phyloP scores from a whole-genome alignment of 2,797 vertebrate genomes.

The Darevskia nairensis region DNA sequence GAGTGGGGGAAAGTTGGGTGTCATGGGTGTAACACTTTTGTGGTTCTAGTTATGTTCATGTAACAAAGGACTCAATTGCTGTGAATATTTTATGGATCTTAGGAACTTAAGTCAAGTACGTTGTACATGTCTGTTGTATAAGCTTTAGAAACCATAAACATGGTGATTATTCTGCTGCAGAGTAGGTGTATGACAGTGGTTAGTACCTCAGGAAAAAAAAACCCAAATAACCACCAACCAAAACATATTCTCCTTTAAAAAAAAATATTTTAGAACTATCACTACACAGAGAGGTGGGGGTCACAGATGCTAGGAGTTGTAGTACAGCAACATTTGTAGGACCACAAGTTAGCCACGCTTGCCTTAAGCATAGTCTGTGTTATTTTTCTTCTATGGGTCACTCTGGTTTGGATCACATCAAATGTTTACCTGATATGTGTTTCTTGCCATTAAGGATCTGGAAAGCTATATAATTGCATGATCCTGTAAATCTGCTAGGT shows the following conservation, averaged over 20 bases:
- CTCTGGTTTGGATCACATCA: neutral
- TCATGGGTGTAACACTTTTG: no score
- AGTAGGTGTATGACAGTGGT: no score
- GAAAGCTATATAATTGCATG: neutral
- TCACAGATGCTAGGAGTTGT: no score
- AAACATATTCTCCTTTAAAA: neutral
- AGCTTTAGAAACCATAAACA: neutral
- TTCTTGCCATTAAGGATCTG: neutral
- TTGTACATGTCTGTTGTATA: neutral
- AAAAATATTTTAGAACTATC: neutral
- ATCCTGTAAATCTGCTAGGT: neutral
- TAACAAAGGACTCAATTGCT: neutral
- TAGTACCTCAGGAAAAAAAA: neutral
- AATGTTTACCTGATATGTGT: neutral
- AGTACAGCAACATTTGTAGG: no score
- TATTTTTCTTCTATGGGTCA: neutral
- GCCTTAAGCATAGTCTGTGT: neutral
- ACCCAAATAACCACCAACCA: neutral
- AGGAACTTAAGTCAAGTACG: neutral
- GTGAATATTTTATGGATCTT: neutral
- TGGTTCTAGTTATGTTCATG: fast-evolving
- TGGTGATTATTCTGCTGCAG: neutral
- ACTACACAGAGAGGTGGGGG: neutral
- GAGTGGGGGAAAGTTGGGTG: constrained; percentile 67
- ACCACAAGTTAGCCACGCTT: no score